A percentile compares a stretch with the other conserved stretches of the same genome.
phyloP scores from a whole-genome alignment of 2,113 vertebrate genomes.

The Dascyllus trimaculatus region DNA sequence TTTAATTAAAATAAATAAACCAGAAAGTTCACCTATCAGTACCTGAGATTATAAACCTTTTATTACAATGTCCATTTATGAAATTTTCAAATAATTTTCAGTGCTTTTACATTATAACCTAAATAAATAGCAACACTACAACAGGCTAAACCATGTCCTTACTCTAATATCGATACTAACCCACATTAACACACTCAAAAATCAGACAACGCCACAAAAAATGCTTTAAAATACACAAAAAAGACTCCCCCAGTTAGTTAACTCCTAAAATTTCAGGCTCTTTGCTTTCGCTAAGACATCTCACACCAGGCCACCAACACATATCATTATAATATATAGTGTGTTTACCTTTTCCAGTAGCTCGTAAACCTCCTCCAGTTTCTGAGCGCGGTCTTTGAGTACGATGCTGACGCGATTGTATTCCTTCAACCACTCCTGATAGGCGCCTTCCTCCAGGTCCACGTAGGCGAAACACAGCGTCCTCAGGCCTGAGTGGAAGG shows the following conservation, averaged over 20 bases:
- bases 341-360: constrained; percentile 93
- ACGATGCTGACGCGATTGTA: constrained; percentile 90
- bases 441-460: constrained; percentile 91
- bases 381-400: constrained; percentile 92
- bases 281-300: neutral
- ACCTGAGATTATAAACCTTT: too few species aligned
- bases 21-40: too few species aligned
- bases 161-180: too few species aligned
- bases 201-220: neutral
- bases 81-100: too few species aligned
- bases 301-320: neutral
- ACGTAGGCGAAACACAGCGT: constrained; percentile 96
- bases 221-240: neutral
- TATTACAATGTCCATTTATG: too few species aligned
- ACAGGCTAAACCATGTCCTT: too few species aligned
- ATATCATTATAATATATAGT: neutral
- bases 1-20: too few species aligned
- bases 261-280: too few species aligned
- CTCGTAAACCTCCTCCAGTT: constrained; percentile 96
- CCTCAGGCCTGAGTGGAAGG: constrained; percentile 87
- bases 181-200: too few species aligned
- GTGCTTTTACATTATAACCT: too few species aligned
- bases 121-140: too few species aligned
- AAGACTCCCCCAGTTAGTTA: too few species aligned
- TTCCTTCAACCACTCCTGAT: constrained; percentile 91